A percentile compares a stretch with the other conserved stretches of the same genome.
phyloP scores from a whole-genome alignment of 1,140 invertebrate genomes.

The Meloidogyne chitwoodi region DNA sequence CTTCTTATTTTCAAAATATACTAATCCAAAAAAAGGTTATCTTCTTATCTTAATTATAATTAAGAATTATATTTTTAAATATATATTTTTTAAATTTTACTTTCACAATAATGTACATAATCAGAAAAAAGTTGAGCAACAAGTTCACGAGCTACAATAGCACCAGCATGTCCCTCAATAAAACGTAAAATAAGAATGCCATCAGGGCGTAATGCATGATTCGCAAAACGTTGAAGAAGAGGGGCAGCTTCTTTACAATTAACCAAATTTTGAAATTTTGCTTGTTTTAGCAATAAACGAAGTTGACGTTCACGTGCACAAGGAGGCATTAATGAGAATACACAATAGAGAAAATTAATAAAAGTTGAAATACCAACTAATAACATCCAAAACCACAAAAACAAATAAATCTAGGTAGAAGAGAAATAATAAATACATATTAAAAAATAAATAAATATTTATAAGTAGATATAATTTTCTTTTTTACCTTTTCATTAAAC shows the following conservation, averaged over 20 bases:
- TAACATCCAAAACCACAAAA: constrained; percentile 58
- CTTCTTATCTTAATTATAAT: not conserved
- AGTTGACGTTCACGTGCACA: constrained; percentile 31
- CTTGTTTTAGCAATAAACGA: constrained; percentile 32
- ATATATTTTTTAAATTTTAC: not conserved
- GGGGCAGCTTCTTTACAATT: constrained; percentile 24
- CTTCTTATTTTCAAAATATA: not conserved
- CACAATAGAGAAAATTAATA: constrained; percentile 57
- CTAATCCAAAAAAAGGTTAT: not conserved
- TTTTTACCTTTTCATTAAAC: constrained; percentile 24
- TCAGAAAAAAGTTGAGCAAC: constrained; percentile 37
- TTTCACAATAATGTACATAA: constrained; percentile 26
- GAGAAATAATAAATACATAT: constrained; percentile 60
- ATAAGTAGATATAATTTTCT: not conserved
- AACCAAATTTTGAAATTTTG: constrained; percentile 22
- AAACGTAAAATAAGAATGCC: constrained; percentile 55
- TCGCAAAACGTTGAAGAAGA: constrained; percentile 37
- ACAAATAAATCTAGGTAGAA: constrained; percentile 55
- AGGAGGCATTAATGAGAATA: constrained; percentile 28
- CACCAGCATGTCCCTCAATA: constrained; percentile 58
- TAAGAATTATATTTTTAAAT: not conserved
- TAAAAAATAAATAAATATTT: constrained; percentile 43
- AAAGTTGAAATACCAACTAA: constrained; percentile 52
- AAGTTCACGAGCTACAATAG: constrained; percentile 57
- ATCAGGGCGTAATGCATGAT: constrained; percentile 50